These are phyloP conservation scores for Ondatra zibethicus DNA, from an alignment of 2,113 vertebrate species.

Conservation along the genomic window DNA sequence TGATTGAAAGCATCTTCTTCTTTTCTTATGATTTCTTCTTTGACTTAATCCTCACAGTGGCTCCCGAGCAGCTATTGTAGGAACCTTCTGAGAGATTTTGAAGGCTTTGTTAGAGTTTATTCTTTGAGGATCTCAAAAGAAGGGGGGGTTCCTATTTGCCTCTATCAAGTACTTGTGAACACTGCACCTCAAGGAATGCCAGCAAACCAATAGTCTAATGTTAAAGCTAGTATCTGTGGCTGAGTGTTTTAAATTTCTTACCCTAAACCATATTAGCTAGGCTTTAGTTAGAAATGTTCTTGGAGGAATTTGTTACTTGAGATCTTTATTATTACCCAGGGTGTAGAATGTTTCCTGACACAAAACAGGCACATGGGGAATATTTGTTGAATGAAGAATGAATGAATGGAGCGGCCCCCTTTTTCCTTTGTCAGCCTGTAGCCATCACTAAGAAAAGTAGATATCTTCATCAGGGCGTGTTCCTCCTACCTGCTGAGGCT, in stretches of 20 bases:
- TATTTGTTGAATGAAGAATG: not conserved
- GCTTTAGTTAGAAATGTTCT: not conserved
- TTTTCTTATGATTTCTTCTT: not conserved
- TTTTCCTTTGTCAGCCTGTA: not conserved
- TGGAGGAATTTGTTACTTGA: not conserved
- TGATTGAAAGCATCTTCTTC: not conserved
- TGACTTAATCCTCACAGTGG: not conserved
- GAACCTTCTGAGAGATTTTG: not conserved
- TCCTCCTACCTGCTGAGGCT: not conserved
- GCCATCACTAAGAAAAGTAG: not conserved
- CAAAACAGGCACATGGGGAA: not conserved
- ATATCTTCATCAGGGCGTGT: not conserved
- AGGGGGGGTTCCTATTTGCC: not conserved
- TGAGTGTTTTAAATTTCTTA: constrained; percentile 5
- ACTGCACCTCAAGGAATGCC: not conserved
- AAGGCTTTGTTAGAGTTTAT: not conserved
- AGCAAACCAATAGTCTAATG: not conserved
- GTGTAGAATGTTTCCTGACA: not conserved
- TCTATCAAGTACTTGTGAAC: not conserved
- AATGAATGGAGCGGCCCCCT: not conserved
- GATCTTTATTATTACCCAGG: not conserved
- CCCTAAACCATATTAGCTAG: not conserved
- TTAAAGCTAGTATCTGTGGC: not conserved
- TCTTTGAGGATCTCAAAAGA: not conserved
- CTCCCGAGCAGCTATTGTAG: not conserved